Conservation (phyloP, 2,113 vertebrate genomes). For the Parotia lawesii region DNA sequence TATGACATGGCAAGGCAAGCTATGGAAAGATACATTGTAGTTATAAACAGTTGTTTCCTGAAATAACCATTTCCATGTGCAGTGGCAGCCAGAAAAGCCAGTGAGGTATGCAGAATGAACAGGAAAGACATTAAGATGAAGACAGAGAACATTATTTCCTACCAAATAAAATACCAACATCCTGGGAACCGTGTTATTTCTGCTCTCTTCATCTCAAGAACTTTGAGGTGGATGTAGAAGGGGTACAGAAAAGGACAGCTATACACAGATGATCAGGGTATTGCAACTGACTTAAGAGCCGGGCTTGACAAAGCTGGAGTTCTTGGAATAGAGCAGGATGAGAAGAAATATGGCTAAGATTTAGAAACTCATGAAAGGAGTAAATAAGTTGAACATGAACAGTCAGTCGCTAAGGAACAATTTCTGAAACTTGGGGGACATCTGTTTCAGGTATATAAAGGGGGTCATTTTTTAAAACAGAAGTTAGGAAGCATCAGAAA, state of each 20-base stretch:
- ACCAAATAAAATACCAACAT: background rate
- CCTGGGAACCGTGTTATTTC: background rate
- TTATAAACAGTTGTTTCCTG: background rate
- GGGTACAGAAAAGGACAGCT: background rate
- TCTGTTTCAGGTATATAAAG: background rate
- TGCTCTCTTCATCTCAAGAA: background rate
- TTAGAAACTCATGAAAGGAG: background rate
- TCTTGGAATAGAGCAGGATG: background rate
- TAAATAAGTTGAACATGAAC: background rate
- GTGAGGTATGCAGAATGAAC: background rate
- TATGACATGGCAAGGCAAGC: background rate
- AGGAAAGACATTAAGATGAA: background rate
- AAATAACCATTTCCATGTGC: background rate
- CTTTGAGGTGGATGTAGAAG: background rate
- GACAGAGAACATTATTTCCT: background rate
- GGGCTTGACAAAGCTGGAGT: background rate
- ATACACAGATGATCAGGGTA: background rate
- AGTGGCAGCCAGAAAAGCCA: background rate
- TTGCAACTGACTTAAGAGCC: background rate
- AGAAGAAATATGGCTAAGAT: background rate
- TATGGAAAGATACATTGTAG: background rate
- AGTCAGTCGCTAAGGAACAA: background rate
- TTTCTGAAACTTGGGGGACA: background rate
- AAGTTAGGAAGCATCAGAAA: background rate
- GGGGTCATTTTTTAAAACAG: background rate